A percentile compares a stretch with the other conserved stretches of the same genome.
Conservation (phyloP, 2,888 invertebrate genomes). For the Stramonita haemastoma region DNA sequence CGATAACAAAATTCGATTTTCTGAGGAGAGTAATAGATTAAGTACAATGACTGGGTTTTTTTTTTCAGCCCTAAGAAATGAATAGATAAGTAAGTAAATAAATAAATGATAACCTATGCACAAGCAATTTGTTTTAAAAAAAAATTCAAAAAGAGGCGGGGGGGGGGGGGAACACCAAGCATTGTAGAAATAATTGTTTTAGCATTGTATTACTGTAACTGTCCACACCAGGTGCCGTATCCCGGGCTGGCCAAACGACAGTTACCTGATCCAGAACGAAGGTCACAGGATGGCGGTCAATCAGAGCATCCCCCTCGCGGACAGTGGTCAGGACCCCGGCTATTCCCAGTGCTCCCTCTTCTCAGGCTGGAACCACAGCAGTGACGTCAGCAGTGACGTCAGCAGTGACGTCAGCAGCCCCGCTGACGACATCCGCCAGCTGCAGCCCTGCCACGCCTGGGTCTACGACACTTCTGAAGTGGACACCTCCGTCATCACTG, state of each 20-base stretch:
- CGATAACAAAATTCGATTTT: no score
- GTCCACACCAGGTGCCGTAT: neutral
- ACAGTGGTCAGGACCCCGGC: neutral
- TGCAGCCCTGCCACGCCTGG: neutral
- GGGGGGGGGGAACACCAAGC: no score
- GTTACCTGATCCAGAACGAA: neutral
- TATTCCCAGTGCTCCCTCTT: constrained; percentile 14
- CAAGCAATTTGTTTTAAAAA: no score
- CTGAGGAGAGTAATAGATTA: no score
- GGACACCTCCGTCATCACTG: neutral
- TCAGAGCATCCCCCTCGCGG: neutral
- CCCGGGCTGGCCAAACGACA: neutral
- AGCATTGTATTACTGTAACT: no score
- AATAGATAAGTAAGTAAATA: no score
- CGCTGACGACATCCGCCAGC: neutral
- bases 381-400: neutral
- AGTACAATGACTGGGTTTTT: no score
- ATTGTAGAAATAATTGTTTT: no score
- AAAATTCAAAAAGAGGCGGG: no score
- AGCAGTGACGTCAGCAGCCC: neutral
- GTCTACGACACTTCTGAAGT: neutral
- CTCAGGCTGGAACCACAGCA: neutral
- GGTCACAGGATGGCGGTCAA: neutral
- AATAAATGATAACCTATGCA: no score
- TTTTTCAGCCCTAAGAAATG: no score